Evolutionary conservation across 1,140 invertebrate species (phyloP).

Genomic region (Armadillidium nasatum): DNA sequence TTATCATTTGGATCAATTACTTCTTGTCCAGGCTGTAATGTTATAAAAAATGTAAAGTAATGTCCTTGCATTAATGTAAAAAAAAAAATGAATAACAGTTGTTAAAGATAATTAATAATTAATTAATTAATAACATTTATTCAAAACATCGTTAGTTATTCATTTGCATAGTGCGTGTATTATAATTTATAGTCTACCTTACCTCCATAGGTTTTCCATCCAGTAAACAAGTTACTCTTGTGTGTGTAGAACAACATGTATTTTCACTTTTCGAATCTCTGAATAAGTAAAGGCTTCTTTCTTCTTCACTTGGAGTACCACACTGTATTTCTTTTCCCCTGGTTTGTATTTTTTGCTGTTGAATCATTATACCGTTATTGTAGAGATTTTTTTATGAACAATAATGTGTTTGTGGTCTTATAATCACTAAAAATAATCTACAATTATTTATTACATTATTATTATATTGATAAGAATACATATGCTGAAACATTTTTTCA

Average conservation of each 20-base stretch:
- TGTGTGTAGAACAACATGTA: conserved; percentile 36
- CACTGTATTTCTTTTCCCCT: conserved; percentile 38
- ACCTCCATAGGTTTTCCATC: conserved; percentile 30
- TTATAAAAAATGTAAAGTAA: neutral
- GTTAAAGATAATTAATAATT: too few species aligned
- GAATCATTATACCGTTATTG: conserved; percentile 7
- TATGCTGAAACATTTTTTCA: too few species aligned
- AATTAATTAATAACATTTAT: too few species aligned
- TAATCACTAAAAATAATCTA: too few species aligned
- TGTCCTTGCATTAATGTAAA: neutral
- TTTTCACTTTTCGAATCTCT: conserved; percentile 17
- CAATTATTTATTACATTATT: too few species aligned
- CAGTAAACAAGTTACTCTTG: conserved; percentile 30
- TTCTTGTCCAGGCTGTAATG: conserved; percentile 32
- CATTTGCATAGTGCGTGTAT: neutral
- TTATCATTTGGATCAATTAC: conserved; percentile 35
- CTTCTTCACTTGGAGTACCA: conserved; percentile 31
- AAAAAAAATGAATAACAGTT: neutral
- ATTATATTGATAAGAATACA: too few species aligned
- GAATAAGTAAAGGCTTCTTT: conserved; percentile 31
- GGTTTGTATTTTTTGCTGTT: conserved; percentile 41
- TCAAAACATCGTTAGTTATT: too few species aligned
- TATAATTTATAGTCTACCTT: conserved; percentile 10
- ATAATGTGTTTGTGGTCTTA: too few species aligned
- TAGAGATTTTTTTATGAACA: too few species aligned